phyloP scores from a whole-genome alignment of 2,888 invertebrate species.

The Octodonta nipae region DNA sequence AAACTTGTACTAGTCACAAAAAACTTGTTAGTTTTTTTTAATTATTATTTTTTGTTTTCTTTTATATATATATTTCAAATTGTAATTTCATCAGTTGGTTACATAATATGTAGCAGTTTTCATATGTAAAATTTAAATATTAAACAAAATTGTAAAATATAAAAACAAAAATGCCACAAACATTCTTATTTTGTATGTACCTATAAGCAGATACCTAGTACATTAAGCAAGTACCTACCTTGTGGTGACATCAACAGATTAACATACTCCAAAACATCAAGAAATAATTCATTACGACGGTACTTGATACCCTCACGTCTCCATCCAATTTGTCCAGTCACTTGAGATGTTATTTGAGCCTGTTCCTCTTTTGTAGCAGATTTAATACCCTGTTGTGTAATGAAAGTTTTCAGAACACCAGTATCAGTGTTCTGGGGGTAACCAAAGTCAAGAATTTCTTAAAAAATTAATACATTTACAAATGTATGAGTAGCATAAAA shows the following conservation, averaged over 20 bases:
- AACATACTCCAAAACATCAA: constrained; percentile 97
- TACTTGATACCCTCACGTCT: constrained; percentile 98
- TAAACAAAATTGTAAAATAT: no score
- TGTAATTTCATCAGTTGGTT: no score
- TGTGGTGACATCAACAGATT: constrained; percentile 99
- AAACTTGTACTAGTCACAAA: no score
- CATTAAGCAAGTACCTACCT: constrained; percentile 43
- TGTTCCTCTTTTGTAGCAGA: constrained; percentile 98
- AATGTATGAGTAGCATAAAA: neutral
- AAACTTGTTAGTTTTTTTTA: no score
- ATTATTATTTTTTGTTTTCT: no score
- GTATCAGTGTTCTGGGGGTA: constrained; percentile 99
- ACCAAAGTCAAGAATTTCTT: constrained; percentile 97
- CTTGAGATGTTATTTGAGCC: constrained; percentile 96
- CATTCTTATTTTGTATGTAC: no score
- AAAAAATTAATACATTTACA: constrained; percentile 9
- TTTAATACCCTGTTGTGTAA: constrained; percentile 98
- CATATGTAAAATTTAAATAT: no score
- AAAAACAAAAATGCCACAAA: no score
- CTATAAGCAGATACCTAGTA: no score
- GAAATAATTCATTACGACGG: constrained; percentile 91
- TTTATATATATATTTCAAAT: no score
- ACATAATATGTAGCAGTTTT: no score
- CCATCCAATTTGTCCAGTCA: constrained; percentile 97
- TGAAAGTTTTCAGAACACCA: constrained; percentile 96